Evolutionary conservation across 2,888 invertebrate genomes (phyloP).

Genomic region (Azorinus chamasolen): DNA sequence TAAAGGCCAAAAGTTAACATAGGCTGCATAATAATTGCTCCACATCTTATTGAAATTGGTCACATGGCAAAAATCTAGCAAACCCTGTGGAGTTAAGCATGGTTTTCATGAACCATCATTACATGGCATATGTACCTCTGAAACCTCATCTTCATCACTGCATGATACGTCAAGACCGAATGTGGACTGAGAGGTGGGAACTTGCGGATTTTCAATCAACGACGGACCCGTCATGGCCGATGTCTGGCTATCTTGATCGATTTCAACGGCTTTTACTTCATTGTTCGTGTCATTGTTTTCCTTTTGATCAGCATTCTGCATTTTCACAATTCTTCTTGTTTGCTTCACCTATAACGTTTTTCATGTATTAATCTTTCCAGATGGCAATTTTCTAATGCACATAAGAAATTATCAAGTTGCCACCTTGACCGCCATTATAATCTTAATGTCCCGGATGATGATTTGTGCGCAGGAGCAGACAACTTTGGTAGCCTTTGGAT

Average conservation of each 20-base stretch:
- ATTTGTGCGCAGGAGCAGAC: constrained; percentile 78
- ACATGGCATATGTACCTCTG: constrained; percentile 91
- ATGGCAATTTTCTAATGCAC: constrained; percentile 71
- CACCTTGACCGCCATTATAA: constrained; percentile 86
- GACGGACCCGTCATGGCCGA: constrained; percentile 69
- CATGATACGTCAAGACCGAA: constrained; percentile 97
- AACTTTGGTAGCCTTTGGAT: constrained; percentile 43
- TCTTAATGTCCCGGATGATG: constrained; percentile 84
- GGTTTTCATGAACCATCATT: not conserved
- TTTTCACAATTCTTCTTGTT: constrained; percentile 85
- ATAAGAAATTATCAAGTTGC: constrained; percentile 78
- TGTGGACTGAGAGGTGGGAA: constrained; percentile 87
- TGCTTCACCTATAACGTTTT: not conserved
- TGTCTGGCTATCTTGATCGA: constrained; percentile 79
- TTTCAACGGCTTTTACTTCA: constrained; percentile 80
- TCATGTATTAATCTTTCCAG: constrained; percentile 34
- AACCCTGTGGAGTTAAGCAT: not conserved
- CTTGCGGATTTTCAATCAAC: constrained; percentile 63
- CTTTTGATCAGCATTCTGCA: constrained; percentile 93
- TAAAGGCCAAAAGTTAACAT: too few relatives aligned
- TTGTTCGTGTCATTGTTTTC: constrained; percentile 73
- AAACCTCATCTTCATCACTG: constrained; percentile 98
- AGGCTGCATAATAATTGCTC: too few relatives aligned
- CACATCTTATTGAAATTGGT: too few relatives aligned
- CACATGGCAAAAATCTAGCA: not conserved